Evolutionary conservation across 2,797 vertebrate species (phyloP), one percentile per base, ranked within the genome.

Genomic region (Ctenochaetus hawaiiensis): DNA sequence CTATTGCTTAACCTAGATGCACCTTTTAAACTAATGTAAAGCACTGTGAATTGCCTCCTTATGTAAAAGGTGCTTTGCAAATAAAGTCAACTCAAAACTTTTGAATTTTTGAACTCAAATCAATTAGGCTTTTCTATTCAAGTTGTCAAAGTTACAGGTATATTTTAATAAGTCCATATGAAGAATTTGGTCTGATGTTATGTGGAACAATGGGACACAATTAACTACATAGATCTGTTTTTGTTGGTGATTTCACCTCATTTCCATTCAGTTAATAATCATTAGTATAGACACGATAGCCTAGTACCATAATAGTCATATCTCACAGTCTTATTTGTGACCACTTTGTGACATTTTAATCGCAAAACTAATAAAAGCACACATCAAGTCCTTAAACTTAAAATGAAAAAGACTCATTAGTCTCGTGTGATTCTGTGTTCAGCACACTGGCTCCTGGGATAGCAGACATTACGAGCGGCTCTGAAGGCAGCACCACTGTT

Each of bases 401-500:
- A 58, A 23, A 16, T 13, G 22, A 43, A 22, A 60, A 59, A 0
- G 7, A 60, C 8, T 23, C 16, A 6, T 13, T 2, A 49, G n/a
- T 20, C 3, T 5, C 1, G 17, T 30, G 17, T 51, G 34, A n/a
- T 41, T 47, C 1, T 22, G 48, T 3, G 26, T 20, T 43, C 22
- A 17, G 6, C 48, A 13, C 43, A 1, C 3, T 14, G 10, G 12
- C 30, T 18, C 39, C 8, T 9, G 0, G 1, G 1, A 2, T 17
- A 10, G 0, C 13, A 3, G 8, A 57, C 8, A 57, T 83, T 75
- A 17, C 89, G 72, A 77, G 62, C 59, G 37, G 78, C 67, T 77
- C 0, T 86, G 87, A 94, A 93, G 30, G 86, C 84, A 90, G 34
- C 91, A 82, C 61, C 47, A 0, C 20, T 34, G 56, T 73, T 74